Percentiles rank a stretch among this genome's conserved stretches.
Conservation (phyloP, 2,888 invertebrate genomes). For the Scaeva pyrastri region DNA sequence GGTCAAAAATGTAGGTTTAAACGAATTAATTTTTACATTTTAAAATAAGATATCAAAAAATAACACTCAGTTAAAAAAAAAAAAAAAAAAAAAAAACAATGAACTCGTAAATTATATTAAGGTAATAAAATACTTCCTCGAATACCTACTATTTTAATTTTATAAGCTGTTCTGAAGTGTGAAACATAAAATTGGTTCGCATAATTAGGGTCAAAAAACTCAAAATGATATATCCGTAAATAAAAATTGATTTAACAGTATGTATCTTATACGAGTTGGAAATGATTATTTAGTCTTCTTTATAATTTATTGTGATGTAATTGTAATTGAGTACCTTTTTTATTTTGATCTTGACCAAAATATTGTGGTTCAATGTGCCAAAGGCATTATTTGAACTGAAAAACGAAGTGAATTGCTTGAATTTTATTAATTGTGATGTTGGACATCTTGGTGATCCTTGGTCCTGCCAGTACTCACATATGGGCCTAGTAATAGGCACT, state of each 20-base stretch:
- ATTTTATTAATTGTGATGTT: neutral
- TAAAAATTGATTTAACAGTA: constrained; percentile 1
- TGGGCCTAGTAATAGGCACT: too few relatives aligned
- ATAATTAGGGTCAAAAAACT: constrained; percentile 35
- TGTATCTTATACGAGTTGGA: constrained; percentile 1
- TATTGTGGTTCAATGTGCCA: constrained; percentile 6
- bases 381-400: constrained; percentile 15
- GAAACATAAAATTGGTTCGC: neutral
- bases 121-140: constrained; percentile 28
- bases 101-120: constrained; percentile 28
- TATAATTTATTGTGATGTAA: neutral
- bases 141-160: constrained; percentile 6
- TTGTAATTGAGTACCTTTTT: constrained; percentile 5
- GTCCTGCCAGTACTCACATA: too few relatives aligned
- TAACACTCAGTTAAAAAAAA: neutral
- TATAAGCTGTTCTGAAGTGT: constrained; percentile 16
- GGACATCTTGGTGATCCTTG: too few relatives aligned
- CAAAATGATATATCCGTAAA: neutral
- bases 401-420: neutral
- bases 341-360: constrained; percentile 16
- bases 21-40: constrained; percentile 21
- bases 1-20: neutral
- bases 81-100: constrained; percentile 9
- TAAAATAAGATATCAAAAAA: neutral
- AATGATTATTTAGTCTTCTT: neutral